phyloP scores from a whole-genome alignment of 2,888 invertebrate genomes.

The Morpho achilles region DNA sequence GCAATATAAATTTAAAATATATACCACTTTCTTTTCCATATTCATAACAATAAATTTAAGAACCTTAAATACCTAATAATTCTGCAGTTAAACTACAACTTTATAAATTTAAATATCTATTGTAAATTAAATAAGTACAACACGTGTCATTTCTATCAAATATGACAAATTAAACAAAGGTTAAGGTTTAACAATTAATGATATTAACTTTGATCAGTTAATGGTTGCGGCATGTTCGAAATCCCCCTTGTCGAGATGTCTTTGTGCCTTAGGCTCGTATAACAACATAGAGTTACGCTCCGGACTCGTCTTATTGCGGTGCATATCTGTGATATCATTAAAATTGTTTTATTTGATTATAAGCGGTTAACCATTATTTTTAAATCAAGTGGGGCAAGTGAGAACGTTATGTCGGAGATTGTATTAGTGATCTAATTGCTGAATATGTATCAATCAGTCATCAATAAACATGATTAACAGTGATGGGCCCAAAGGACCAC shows the following conservation, averaged over 20 bases:
- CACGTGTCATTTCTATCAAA: constrained; percentile 1
- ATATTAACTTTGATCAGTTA: constrained; percentile 33
- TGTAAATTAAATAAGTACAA: not conserved
- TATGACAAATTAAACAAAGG: not conserved
- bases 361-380: not conserved
- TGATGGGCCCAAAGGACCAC: too few species aligned
- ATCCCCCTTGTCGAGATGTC: constrained; percentile 63
- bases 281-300: constrained; percentile 57
- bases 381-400: not conserved
- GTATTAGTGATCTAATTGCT: too few species aligned
- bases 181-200: not conserved
- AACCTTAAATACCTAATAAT: too few species aligned
- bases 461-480: too few species aligned
- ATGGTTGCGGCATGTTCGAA: constrained; percentile 48
- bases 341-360: too few species aligned
- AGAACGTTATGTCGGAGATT: too few species aligned
- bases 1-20: not conserved
- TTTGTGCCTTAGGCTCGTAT: constrained; percentile 55
- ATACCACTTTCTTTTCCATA: too few species aligned
- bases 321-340: constrained; percentile 47
- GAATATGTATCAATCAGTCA: too few species aligned
- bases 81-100: too few species aligned
- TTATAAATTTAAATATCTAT: not conserved
- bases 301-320: constrained; percentile 66
- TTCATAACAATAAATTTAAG: too few species aligned